Conservation (phyloP, 2,888 invertebrate species). For the Eucera pruinosa region DNA sequence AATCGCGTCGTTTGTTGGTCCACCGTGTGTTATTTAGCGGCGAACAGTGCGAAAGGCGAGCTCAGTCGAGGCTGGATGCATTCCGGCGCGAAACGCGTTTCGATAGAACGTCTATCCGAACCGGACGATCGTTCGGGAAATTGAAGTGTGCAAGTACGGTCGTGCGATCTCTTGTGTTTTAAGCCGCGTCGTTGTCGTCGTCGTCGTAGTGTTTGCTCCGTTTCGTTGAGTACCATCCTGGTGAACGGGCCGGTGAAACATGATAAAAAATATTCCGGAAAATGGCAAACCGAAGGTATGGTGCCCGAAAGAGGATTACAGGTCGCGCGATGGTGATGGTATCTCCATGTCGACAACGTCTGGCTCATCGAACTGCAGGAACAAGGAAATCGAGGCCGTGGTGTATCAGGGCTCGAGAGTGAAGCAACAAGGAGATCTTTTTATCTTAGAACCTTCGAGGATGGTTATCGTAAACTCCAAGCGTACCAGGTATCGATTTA, state of each 20-base stretch:
- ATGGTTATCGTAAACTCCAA: slow-evolving; percentile 51
- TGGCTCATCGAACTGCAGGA: slow-evolving; percentile 38
- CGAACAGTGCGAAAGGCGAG: slow-evolving; percentile 37
- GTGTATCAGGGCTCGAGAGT: slow-evolving; percentile 61
- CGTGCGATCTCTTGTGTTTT: neutral
- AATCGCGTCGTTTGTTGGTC: slow-evolving; percentile 54
- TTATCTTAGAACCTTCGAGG: slow-evolving; percentile 58
- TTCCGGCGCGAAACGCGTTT: slow-evolving; percentile 16
- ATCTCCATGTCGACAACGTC: slow-evolving; percentile 73
- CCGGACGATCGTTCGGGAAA: neutral
- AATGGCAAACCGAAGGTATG: slow-evolving; percentile 68
- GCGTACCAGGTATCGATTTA: slow-evolving; percentile 63
- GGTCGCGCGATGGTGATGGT: slow-evolving; percentile 52
- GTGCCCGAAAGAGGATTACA: slow-evolving; percentile 63
- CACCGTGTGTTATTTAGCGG: slow-evolving; percentile 46
- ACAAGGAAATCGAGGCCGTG: slow-evolving; percentile 24
- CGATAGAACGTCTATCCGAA: slow-evolving; percentile 11
- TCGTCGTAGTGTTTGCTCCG: neutral
- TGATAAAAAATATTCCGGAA: slow-evolving; percentile 49
- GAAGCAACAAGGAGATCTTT: slow-evolving; percentile 47
- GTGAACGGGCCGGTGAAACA: slow-evolving; percentile 10
- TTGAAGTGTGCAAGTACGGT: slow-evolving; percentile 23
- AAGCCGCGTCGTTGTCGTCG: neutral
- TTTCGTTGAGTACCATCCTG: neutral
- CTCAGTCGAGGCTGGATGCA: slow-evolving; percentile 30